Percentiles rank a stretch among this genome's conserved stretches.
Conservation (phyloP, 2,888 invertebrate species). For the Philereme transversata region DNA sequence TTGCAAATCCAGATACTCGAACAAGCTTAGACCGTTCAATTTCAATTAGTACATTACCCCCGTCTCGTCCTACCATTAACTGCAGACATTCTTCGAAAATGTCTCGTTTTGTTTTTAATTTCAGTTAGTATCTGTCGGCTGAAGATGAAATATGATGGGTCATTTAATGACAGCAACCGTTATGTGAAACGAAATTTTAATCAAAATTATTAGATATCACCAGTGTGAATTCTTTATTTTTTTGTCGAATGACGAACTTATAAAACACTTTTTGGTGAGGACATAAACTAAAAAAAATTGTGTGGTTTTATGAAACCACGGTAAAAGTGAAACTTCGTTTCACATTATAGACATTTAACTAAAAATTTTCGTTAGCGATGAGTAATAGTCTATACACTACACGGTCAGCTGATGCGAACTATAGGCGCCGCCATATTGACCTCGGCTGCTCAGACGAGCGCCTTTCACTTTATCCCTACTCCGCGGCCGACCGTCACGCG, state of each 20-base stretch:
- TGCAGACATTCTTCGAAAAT: conserved; percentile 49
- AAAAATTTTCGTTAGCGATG: too few species aligned
- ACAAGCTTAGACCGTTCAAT: conserved; percentile 6
- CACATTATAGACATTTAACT: too few species aligned
- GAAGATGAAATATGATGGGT: conserved; percentile 33
- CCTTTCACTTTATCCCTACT: too few species aligned
- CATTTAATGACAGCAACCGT: conserved; percentile 16
- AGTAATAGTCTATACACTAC: too few species aligned
- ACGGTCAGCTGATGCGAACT: too few species aligned
- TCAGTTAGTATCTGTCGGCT: conserved; percentile 47
- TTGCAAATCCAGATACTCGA: background rate
- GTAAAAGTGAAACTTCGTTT: too few species aligned
- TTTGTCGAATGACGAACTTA: conserved; percentile 5
- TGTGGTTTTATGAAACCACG: too few species aligned
- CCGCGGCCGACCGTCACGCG: too few species aligned
- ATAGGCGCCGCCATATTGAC: too few species aligned
- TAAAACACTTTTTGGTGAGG: too few species aligned
- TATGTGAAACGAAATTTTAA: conserved; percentile 20
- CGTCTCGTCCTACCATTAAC: conserved; percentile 23
- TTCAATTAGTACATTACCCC: conserved; percentile 32
- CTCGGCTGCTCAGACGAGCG: too few species aligned
- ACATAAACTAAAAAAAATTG: too few species aligned
- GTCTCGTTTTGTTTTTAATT: conserved; percentile 48
- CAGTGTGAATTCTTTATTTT: background rate
- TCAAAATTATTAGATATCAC: conserved; percentile 14